Evolutionary conservation across 2,888 invertebrate species (phyloP), one percentile per base, ranked within the genome.

Genomic region (Tinea trinotella): DNA sequence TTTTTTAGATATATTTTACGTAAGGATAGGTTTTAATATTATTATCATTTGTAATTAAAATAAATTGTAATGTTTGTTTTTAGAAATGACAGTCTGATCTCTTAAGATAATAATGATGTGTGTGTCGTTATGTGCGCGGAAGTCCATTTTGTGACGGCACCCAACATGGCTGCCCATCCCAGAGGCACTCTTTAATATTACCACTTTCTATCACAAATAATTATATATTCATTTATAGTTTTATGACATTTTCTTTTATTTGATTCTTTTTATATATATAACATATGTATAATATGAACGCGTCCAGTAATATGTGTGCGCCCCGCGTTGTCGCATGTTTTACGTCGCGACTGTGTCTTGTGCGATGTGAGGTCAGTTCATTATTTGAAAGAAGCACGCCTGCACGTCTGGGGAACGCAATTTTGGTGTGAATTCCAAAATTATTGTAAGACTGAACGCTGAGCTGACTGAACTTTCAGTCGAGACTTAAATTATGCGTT

Each of bases 71-170:
- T 64, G 64, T 79, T 81, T 75, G 74, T 78, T 78, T 22, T 77
- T 79, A 82, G 70, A 74, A 72, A 75, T 74, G 75, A 77, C 81
- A 81, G 77, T 75, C 77, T 85, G 86, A 86, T 86, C 86, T 86
- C 86, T 82, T 83, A 81, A 66, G 76, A 74, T 84, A 75, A 68
- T 68, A 66, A 64, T 55, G 53, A 64, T 70, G 71, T 68, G 71
- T 64, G 67, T 68, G 62, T 62, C 60, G 56, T 57, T 59, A 59
- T 64, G 66, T 67, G 69, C 13, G 65, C 65, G 61, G 58, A 60
- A 63, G 64, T 65, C 64, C 62, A 56, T n/a, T 7, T 13, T 17
- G 40, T 17, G 40, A 13, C 15, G 18, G 17, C 13, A 10, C 17
- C 44, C 6, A n/a, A 4, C 9, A 7, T 7, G 9, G 24, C 24